Evolutionary conservation across 2,113 vertebrate genomes (phyloP), one percentile per base, ranked within the genome.

Genomic region (Xiphophorus maculatus): DNA sequence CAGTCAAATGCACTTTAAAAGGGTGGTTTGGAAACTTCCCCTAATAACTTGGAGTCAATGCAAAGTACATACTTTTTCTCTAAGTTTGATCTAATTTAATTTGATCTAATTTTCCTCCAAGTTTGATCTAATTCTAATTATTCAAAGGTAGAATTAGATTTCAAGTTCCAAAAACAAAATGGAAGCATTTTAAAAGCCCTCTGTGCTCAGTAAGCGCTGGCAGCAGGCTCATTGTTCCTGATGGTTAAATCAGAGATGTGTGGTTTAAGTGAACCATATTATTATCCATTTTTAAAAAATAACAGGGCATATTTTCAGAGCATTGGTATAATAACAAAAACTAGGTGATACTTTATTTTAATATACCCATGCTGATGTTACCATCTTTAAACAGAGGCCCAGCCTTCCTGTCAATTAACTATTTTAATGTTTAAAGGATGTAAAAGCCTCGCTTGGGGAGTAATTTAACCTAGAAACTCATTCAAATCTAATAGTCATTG

Each of bases 401-500:
- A 81, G 30, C 71, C 74, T 80, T 74, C 63, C 73, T 28, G 12
- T 82, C 66, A 80, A 35, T 87, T 84, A 80, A 82, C 60, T 60
- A 66, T 79, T 84, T 84, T 81, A 74, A 80, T 71, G 67, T 84
- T 81, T 76, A 76, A 82, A 89, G 77, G 60, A 76, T 81, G 76
- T 37, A 42, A 86, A 64, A 82, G 83, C 77, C 81, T 81, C 75
- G 1, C 35, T 73, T 86, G 80, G 74, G 71, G 66, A 78, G 75
- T 66, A 28, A 81, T 82, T 84, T 79, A 85, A 81, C 63, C 75
- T 72, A 88, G 74, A 87, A 87, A 76, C 69, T 71, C 30, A 64
- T 84, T 87, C 75, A 88, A 87, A 81, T 76, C 79, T 87, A 82
- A 83, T 77, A 74, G 80, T 90, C 80, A 90, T 90, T 87, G 85